Evolutionary conservation across 2,113 vertebrate genomes (phyloP).

Genomic region (Maccullochella peelii): DNA sequence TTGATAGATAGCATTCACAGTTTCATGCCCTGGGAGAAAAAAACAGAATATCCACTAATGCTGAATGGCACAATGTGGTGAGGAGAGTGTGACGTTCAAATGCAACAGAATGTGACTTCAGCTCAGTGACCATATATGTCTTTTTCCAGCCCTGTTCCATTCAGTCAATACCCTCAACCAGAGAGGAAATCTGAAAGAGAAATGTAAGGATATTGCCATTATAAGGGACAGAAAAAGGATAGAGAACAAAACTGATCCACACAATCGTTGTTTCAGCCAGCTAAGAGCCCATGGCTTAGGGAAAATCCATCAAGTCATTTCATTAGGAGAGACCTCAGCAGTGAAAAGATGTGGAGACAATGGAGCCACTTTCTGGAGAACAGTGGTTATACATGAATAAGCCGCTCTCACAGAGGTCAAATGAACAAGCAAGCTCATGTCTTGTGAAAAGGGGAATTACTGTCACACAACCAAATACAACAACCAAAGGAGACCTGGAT

Average conservation of each 20-base stretch:
- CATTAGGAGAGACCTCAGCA: constrained; percentile 58
- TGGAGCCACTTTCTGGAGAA: constrained; percentile 55
- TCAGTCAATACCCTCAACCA: constrained; percentile 35
- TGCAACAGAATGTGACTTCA: constrained; percentile 37
- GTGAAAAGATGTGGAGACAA: constrained; percentile 66
- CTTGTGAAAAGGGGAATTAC: constrained; percentile 48
- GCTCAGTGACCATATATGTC: constrained; percentile 42
- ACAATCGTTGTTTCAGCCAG: constrained; percentile 64
- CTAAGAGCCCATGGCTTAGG: constrained; percentile 65
- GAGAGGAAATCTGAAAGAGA: constrained; percentile 40
- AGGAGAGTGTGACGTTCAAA: constrained; percentile 22
- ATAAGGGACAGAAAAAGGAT: constrained; percentile 15
- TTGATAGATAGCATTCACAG: constrained; percentile 18
- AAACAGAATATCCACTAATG: constrained; percentile 14
- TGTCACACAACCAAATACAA: constrained; percentile 30
- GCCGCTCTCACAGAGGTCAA: constrained; percentile 65
- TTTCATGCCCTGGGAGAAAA: constrained; percentile 14
- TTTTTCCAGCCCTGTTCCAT: constrained; percentile 5
- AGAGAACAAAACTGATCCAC: constrained; percentile 60
- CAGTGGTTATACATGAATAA: constrained; percentile 50
- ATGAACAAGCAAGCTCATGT: constrained; percentile 42
- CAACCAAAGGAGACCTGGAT: constrained; percentile 15
- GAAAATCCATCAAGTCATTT: constrained; percentile 77
- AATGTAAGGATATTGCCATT: constrained; percentile 39
- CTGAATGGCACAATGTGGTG: constrained; percentile 22